Conservation (phyloP, 2,113 vertebrate genomes). For the Scolopax mira region DNA sequence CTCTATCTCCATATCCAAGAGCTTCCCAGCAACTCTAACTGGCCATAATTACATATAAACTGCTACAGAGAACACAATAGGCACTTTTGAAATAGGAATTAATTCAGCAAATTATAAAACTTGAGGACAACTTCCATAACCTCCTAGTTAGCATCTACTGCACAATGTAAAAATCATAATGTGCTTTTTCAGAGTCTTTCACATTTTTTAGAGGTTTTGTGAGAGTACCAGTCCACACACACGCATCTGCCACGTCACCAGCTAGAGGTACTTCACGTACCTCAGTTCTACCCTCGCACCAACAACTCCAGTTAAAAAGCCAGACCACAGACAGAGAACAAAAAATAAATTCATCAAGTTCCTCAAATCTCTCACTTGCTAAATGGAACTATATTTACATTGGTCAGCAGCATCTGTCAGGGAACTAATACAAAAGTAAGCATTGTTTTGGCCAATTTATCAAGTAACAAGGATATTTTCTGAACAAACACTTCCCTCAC, state of each 20-base stretch:
- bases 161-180: background rate
- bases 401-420: background rate
- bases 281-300: background rate
- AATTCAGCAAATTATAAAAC: background rate
- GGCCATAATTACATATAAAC: background rate
- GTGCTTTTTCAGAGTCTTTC: background rate
- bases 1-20: background rate
- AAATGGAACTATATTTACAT: background rate
- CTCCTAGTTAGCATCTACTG: background rate
- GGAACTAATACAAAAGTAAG: background rate
- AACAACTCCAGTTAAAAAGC: background rate
- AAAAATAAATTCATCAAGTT: background rate
- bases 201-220: background rate
- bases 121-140: background rate
- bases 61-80: background rate
- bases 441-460: background rate
- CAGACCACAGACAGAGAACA: background rate
- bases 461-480: background rate
- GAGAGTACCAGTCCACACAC: background rate
- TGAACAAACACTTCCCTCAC: background rate
- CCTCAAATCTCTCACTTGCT: background rate
- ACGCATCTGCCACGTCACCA: background rate
- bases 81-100: background rate
- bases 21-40: background rate
- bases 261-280: background rate